Evolutionary conservation across 2,113 vertebrate species (phyloP).

Genomic region (Istiophorus platypterus): DNA sequence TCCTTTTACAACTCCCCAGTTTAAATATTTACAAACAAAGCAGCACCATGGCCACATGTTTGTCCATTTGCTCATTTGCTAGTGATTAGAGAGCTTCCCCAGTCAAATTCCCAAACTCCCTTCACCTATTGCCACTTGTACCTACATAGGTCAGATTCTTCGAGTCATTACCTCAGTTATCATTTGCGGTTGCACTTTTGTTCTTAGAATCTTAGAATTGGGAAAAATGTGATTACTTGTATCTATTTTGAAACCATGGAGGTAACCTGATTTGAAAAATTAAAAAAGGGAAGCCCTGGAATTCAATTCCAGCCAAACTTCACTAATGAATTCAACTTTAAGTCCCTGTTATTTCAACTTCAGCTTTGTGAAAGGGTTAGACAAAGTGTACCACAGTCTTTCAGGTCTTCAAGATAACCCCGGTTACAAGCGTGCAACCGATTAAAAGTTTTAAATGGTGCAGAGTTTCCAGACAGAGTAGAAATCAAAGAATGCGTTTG

Average conservation of each 20-base stretch:
- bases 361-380: constrained; percentile 40
- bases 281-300: neutral
- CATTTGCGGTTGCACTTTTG: constrained; percentile 15
- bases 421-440: constrained; percentile 18
- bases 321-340: constrained; percentile 22
- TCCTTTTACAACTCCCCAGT: constrained; percentile 56
- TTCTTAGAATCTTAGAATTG: neutral
- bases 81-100: constrained; percentile 67
- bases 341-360: constrained; percentile 8
- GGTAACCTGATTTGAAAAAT: constrained; percentile 4
- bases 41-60: constrained; percentile 55
- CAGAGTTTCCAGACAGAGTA: constrained; percentile 47
- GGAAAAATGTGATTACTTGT: neutral
- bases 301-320: constrained; percentile 30
- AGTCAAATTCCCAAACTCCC: constrained; percentile 30
- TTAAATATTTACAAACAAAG: constrained; percentile 81
- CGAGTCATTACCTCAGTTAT: constrained; percentile 13
- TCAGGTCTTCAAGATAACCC: constrained; percentile 38
- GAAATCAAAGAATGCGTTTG: constrained; percentile 66
- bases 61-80: constrained; percentile 71
- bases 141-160: constrained; percentile 10
- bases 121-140: constrained; percentile 34
- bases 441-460: constrained; percentile 62
- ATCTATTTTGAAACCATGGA: constrained; percentile 10
- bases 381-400: constrained; percentile 41